Percentiles rank a stretch among this genome's conserved stretches.
Evolutionary conservation across 2,797 vertebrate species (phyloP).

Genomic region (Microhierax caerulescens): DNA sequence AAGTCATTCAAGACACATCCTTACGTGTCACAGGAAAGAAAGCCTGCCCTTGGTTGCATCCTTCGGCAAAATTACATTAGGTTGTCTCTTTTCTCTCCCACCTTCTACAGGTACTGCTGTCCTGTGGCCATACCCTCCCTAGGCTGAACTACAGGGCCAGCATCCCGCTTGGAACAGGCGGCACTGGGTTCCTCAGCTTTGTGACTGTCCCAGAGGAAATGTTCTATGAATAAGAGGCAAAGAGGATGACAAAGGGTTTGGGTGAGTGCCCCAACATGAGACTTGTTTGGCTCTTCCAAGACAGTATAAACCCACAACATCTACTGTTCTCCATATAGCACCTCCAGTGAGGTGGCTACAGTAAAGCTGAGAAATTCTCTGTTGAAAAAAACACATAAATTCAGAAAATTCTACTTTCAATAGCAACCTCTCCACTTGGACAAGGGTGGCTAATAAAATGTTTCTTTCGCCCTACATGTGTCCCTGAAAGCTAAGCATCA

Average conservation of each 20-base stretch:
- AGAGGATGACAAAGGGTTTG: background rate
- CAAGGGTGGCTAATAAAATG: background rate
- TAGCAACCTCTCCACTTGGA: background rate
- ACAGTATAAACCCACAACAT: background rate
- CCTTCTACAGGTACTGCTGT: background rate
- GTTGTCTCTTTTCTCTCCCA: background rate
- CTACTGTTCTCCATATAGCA: background rate
- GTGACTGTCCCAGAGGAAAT: background rate
- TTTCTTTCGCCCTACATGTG: accelerated
- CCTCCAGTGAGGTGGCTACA: accelerated
- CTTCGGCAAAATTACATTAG: background rate
- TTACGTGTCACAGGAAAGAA: background rate
- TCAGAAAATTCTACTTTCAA: background rate
- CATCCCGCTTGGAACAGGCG: background rate
- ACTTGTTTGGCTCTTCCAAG: background rate
- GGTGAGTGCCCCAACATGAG: background rate
- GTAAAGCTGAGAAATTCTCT: background rate
- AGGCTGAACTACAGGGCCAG: background rate
- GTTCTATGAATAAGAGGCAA: background rate
- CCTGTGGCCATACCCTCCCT: background rate
- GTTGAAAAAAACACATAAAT: background rate
- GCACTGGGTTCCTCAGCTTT: background rate
- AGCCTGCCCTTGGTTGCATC: background rate
- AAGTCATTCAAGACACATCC: slow-evolving; percentile 53
- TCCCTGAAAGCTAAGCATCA: background rate